phyloP scores from a whole-genome alignment of 2,888 invertebrate genomes.

The Mayetiola destructor region DNA sequence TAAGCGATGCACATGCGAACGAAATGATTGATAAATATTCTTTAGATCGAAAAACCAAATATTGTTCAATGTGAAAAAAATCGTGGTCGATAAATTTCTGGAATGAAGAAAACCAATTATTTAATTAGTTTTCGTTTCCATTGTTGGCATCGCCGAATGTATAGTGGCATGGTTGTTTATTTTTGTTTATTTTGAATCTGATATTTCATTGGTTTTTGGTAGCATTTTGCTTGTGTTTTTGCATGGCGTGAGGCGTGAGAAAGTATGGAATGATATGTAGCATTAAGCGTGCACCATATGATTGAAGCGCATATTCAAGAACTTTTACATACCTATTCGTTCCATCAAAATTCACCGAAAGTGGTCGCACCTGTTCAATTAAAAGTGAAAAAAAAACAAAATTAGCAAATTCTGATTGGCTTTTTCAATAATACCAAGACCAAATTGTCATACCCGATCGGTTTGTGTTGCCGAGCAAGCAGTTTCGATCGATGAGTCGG shows the following conservation, averaged over 20 bases:
- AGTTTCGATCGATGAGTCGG: constrained; percentile 36
- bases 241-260: too few relatives aligned
- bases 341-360: constrained; percentile 35
- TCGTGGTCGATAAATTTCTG: constrained; percentile 7
- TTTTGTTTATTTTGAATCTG: neutral
- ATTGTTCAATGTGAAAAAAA: neutral
- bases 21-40: constrained; percentile 3
- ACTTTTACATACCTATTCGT: constrained; percentile 34
- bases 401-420: neutral
- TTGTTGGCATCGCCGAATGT: neutral
- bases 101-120: neutral
- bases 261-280: too few relatives aligned
- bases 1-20: constrained; percentile 5
- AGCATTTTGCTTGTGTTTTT: neutral
- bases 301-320: too few relatives aligned
- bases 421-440: neutral
- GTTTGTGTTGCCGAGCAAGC: constrained; percentile 77
- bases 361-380: constrained; percentile 34
- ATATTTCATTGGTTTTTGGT: neutral
- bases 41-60: constrained; percentile 7
- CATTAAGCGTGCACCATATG: too few relatives aligned
- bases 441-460: constrained; percentile 49
- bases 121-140: too few relatives aligned
- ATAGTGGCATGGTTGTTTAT: neutral
- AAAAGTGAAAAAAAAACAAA: constrained; percentile 14